Evolutionary conservation across 2,113 vertebrate species (phyloP), one percentile per base, ranked within the genome.

Genomic region (Takifugu flavidus): DNA sequence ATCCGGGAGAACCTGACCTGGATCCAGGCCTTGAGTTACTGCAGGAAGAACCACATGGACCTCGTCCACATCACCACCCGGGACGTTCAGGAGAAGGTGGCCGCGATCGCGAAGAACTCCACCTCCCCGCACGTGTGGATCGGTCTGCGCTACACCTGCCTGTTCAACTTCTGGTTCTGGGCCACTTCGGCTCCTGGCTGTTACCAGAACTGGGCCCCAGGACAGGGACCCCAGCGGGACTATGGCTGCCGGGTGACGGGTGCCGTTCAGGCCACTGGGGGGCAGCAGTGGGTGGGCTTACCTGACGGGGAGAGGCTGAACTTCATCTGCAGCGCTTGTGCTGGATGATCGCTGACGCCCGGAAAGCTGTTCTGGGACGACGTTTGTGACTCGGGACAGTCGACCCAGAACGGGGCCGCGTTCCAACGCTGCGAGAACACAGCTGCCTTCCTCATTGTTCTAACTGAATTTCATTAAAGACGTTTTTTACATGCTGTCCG

Each of bases 161-260:
- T n/a, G 5, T 88, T 83, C 27, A 34, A 79, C 28, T 74, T 87
- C 39, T 90, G 88, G 86, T 89, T 89, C 77, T 91, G 89, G 88
- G 77, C 61, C 7, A 60, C 25, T 54, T 79, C 68, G 1, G 44
- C 47, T 10, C 10, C 42, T 0, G 56, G 57, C 50, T 88, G 85
- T 62, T 88, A 86, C 51, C 81, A 85, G 65, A 90, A 90, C 65
- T 89, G 88, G 87, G 75, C 59, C 0, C 60, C 67, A 0, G 83
- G 77, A 39, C 63, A 91, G 44, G 86, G 85, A 14, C 13, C 67
- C 13, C 71, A 53, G 7, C 4, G 49, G 12, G 49, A 26, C 39
- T 54, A 78, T 34, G 62, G 61, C 26, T 88, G 82, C 60, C 82
- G 74, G 14, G 28, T 69, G 1, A 68, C 82, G 25, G 85, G 82